phyloP scores from a whole-genome alignment of 2,797 vertebrate species.

The Gymnodraco acuticeps region DNA sequence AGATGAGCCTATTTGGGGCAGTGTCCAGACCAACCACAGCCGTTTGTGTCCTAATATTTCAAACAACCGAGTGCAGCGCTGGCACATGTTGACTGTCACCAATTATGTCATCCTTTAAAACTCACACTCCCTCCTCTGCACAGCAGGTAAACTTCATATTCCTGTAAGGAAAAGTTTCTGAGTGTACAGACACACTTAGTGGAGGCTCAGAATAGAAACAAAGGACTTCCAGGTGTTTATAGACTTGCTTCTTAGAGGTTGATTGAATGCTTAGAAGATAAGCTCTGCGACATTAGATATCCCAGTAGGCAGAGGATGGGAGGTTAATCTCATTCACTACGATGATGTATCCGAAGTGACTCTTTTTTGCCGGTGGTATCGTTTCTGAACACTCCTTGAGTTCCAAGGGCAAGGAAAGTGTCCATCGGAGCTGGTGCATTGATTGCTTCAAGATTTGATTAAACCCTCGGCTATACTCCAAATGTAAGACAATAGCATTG shows the following conservation, averaged over 20 bases:
- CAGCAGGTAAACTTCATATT: conserved; percentile 42
- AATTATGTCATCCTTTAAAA: conserved; percentile 32
- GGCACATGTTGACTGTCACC: conserved; percentile 35
- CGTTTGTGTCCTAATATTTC: conserved; percentile 63
- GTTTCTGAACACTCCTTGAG: conserved; percentile 76
- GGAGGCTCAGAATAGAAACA: conserved; percentile 49
- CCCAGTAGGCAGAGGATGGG: conserved; percentile 73
- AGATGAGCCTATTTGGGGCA: conserved; percentile 70
- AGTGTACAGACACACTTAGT: conserved; percentile 31
- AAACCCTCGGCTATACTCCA: conserved; percentile 78
- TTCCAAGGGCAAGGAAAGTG: conserved; percentile 77
- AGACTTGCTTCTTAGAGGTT: conserved; percentile 66
- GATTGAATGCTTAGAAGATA: conserved; percentile 82
- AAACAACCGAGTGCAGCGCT: conserved; percentile 45
- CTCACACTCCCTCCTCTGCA: conserved; percentile 11
- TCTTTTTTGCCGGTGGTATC: conserved; percentile 70
- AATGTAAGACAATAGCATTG: conserved; percentile 82
- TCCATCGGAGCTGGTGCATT: conserved; percentile 73
- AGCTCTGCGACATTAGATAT: conserved; percentile 80
- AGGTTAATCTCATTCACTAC: conserved; percentile 83
- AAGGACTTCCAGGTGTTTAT: conserved; percentile 73
- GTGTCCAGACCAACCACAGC: conserved; percentile 60
- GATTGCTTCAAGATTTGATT: conserved; percentile 84
- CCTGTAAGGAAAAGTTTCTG: conserved; percentile 46
- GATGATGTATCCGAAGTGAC: conserved; percentile 81